These are phyloP conservation scores for Leptopilina clavipes DNA, from an alignment of 1,140 invertebrate genomes.

Conservation along the genomic window DNA sequence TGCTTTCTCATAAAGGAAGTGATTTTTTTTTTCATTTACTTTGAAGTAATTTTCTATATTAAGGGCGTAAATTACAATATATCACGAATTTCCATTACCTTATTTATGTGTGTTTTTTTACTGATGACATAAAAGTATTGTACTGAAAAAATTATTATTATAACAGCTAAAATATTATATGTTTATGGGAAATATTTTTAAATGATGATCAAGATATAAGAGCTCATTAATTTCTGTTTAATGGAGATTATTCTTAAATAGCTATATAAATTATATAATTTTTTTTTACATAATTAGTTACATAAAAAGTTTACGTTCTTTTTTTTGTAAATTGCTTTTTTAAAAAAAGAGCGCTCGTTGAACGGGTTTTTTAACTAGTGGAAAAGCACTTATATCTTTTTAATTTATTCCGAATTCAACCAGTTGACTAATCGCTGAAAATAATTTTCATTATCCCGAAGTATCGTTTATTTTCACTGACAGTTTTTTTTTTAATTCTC, in stretches of 20 bases:
- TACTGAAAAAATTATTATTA: too few relatives aligned
- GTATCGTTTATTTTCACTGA: neutral
- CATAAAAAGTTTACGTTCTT: neutral
- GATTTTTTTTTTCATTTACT: neutral
- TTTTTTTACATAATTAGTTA: neutral
- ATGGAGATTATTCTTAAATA: neutral
- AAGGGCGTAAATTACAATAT: neutral
- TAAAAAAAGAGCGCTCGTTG: constrained; percentile 4
- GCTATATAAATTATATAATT: neutral
- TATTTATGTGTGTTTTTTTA: too few relatives aligned
- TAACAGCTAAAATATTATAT: too few relatives aligned
- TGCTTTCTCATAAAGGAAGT: neutral
- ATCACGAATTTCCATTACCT: neutral
- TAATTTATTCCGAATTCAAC: neutral
- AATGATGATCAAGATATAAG: too few relatives aligned
- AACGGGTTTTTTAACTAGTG: constrained; percentile 35
- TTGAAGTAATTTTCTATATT: neutral
- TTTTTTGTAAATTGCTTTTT: neutral
- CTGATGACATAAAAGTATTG: too few relatives aligned
- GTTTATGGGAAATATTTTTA: too few relatives aligned
- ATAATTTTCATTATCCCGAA: neutral
- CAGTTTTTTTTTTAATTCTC: neutral
- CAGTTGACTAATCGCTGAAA: neutral
- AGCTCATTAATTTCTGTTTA: neutral
- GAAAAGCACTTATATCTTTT: constrained; percentile 25